Evolutionary conservation across 2,113 vertebrate genomes (phyloP).

Genomic region (Corythoichthys intestinalis): DNA sequence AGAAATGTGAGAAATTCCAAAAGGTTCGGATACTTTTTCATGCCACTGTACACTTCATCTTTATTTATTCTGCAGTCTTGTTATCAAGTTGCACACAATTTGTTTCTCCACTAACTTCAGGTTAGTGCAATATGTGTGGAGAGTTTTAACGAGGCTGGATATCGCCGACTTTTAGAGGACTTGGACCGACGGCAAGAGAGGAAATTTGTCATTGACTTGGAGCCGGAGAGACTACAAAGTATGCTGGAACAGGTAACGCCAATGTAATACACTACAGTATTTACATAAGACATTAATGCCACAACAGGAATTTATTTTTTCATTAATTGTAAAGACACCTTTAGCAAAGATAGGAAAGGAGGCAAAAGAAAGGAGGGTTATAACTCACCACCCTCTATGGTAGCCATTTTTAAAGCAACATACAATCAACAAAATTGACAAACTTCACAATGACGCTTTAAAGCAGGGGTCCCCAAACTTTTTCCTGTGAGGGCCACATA

Average conservation of each 20-base stretch:
- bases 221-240: constrained; percentile 93
- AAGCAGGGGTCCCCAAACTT: too few relatives aligned
- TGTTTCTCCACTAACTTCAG: constrained; percentile 51
- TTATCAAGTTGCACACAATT: not conserved
- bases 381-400: too few relatives aligned
- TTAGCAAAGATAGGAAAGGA: too few relatives aligned
- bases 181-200: constrained; percentile 95
- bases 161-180: constrained; percentile 92
- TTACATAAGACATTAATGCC: not conserved
- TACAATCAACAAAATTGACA: too few relatives aligned
- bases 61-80: not conserved
- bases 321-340: too few relatives aligned
- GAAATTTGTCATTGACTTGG: constrained; percentile 97
- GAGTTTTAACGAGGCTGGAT: constrained; percentile 96
- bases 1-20: too few relatives aligned
- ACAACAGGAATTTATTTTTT: not conserved
- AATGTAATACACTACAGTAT: not conserved
- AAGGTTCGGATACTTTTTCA: too few relatives aligned
- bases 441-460: too few relatives aligned
- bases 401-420: too few relatives aligned
- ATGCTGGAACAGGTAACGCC: constrained; percentile 91
- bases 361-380: too few relatives aligned
- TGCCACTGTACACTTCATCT: too few relatives aligned
- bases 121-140: constrained; percentile 98
- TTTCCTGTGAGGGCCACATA: too few relatives aligned